Conservation (phyloP, 2,888 invertebrate genomes). For the Heteropelma amictum region DNA sequence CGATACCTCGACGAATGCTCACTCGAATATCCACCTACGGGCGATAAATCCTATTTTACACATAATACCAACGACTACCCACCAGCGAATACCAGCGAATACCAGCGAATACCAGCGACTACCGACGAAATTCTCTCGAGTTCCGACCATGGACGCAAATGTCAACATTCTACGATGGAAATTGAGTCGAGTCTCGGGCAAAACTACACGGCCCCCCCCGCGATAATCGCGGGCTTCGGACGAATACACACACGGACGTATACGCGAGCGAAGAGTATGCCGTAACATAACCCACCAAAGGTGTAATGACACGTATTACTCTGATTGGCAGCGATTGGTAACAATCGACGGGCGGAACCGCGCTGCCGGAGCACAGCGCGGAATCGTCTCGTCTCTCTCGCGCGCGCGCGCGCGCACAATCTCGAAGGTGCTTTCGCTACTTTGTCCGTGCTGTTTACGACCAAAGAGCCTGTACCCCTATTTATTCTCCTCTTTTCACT, state of each 20-base stretch:
- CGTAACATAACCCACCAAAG: constrained; percentile 57
- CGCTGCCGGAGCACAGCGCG: constrained; percentile 38
- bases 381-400: constrained; percentile 46
- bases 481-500: background rate
- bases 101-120: too few species aligned
- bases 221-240: constrained; percentile 30
- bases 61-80: too few species aligned
- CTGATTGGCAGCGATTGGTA: constrained; percentile 77
- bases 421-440: constrained; percentile 75
- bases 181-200: constrained; percentile 54
- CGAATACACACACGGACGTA: constrained; percentile 28
- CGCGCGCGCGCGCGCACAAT: too few species aligned
- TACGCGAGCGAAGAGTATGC: constrained; percentile 56
- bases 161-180: constrained; percentile 56
- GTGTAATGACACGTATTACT: constrained; percentile 74
- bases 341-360: constrained; percentile 76
- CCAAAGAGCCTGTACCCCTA: constrained; percentile 63
- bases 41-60: constrained; percentile 3
- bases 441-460: constrained; percentile 75
- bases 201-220: too few species aligned
- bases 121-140: too few species aligned
- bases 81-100: too few species aligned
- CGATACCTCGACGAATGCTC: constrained; percentile 24
- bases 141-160: constrained; percentile 38
- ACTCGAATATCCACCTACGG: constrained; percentile 41